phyloP scores from a whole-genome alignment of 2,888 invertebrate genomes.

The Orthosia gracilis region DNA sequence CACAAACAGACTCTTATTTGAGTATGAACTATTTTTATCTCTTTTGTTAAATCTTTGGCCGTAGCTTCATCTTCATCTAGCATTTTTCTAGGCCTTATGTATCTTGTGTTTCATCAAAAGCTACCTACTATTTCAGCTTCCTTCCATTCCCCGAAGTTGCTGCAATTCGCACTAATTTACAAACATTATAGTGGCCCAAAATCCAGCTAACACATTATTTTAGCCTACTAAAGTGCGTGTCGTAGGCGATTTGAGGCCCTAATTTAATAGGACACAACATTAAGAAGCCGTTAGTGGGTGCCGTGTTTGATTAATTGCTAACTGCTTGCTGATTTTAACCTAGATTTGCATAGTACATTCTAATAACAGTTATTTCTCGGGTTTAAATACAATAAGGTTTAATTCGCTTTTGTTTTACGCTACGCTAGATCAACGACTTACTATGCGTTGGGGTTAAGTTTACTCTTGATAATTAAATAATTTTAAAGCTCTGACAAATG shows the following conservation, averaged over 20 bases:
- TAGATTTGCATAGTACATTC: conserved; percentile 37
- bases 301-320: conserved; percentile 57
- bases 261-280: conserved; percentile 29
- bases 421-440: too few species aligned
- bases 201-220: background rate
- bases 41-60: too few species aligned
- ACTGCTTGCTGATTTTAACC: conserved; percentile 59
- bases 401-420: conserved; percentile 20
- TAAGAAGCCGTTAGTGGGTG: conserved; percentile 44
- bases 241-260: conserved; percentile 34
- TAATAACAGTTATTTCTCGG: conserved; percentile 38
- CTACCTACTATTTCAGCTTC: too few species aligned
- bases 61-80: background rate
- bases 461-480: too few species aligned
- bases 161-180: background rate
- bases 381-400: conserved; percentile 25
- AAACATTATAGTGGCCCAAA: background rate
- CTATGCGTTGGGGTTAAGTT: too few species aligned
- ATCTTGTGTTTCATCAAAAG: too few species aligned
- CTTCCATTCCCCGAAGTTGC: background rate
- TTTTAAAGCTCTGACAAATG: too few species aligned
- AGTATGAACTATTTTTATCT: too few species aligned
- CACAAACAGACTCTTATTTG: too few species aligned
- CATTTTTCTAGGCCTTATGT: background rate
- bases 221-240: conserved; percentile 11